phyloP scores from a whole-genome alignment of 2,113 vertebrate genomes.

The Plotosus lineatus region DNA sequence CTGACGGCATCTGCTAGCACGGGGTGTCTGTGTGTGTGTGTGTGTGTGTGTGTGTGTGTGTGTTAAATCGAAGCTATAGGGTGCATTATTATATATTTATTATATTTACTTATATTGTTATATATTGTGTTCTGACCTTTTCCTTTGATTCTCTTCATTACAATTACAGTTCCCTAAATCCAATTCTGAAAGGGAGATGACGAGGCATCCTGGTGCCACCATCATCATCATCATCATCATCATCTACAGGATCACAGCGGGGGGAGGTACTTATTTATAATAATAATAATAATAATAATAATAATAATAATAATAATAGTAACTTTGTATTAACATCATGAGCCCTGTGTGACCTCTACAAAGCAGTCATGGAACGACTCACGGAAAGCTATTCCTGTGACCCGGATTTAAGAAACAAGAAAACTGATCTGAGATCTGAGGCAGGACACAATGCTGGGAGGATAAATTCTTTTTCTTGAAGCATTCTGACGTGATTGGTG shows the following conservation, averaged over 20 bases:
- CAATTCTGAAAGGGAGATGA: slow-evolving; percentile 27
- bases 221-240: no score
- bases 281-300: no score
- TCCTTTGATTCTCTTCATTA: background rate
- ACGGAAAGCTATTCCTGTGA: background rate
- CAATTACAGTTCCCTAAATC: slow-evolving; percentile 39
- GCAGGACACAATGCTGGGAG: slow-evolving; percentile 14
- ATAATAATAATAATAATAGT: no score
- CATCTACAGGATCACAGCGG: no score
- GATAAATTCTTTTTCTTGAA: background rate
- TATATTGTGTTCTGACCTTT: slow-evolving; percentile 3
- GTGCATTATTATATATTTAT: no score
- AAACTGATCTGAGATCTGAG: background rate
- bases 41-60: no score
- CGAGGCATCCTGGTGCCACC: background rate
- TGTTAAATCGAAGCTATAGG: no score
- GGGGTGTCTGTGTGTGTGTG: no score
- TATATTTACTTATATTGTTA: no score
- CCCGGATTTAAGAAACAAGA: background rate
- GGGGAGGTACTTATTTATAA: no score
- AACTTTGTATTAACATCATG: background rate
- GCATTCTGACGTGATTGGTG: slow-evolving; percentile 13
- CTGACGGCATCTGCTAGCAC: slow-evolving; percentile 10
- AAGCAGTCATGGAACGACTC: no score
- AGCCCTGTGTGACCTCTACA: background rate